Evolutionary conservation across 2,797 vertebrate genomes (phyloP), one percentile per base, ranked within the genome.

Genomic region (Trachops cirrhosus): DNA sequence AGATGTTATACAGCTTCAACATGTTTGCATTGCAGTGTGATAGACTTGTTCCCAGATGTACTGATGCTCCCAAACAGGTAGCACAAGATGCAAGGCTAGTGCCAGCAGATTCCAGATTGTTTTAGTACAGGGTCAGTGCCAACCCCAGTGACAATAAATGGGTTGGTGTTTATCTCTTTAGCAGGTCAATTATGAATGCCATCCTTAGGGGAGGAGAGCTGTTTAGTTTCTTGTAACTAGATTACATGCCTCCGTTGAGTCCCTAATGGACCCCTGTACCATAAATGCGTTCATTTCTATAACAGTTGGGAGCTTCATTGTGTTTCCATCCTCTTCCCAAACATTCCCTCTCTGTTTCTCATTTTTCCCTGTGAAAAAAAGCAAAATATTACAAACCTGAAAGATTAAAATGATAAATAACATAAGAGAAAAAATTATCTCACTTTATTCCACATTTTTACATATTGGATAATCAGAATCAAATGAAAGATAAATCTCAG

Each of bases 1-100:
- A 98, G 98, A 97, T 97, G 97, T 97, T 97, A 29, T 0, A 92
- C 50, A 97, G 95, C 73, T 98, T 98, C 96, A 94, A 97, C 94
- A 34, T 80, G 96, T 97, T 97, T 95, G 91, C 95, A 12, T 37
- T 41, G 95, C 95, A 97, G 97, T 64, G 0, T 91, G 97, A 97
- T 46, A 84, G 93, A 46, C 52, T 86, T 0, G 57, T 97, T 87
- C 92, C 96, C 85, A 6, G 75, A 96, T 80, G 34, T 2, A 68
- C 6, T 0, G 18, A 44, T 22, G 78, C 9, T 74, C 46, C 9
- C 48, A 34, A 44, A 75, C 83, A 98, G 98, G 97, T 96, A 97
- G 68, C 29, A n/a, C 0, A 12, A 68, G 77, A 96, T n/a, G 88
- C 86, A 89, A 88, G 0, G 3, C 1, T 0, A 32, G 80, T 91